Percentiles rank a stretch among this genome's conserved stretches.
Evolutionary conservation across 1,140 invertebrate genomes (phyloP).

Genomic region (Acromyrmex charruanus): DNA sequence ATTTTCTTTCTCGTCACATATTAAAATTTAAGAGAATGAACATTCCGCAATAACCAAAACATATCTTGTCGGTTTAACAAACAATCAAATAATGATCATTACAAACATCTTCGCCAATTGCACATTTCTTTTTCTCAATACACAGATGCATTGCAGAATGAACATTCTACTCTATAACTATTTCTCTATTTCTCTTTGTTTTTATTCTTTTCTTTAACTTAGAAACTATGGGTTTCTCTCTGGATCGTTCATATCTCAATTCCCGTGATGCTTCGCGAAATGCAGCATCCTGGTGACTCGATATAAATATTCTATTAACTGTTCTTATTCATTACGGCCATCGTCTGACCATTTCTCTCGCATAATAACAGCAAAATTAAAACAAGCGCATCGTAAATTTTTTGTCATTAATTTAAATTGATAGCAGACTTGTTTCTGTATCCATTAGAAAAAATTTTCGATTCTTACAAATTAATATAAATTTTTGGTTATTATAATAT

Average conservation of each 20-base stretch:
- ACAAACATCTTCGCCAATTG: not conserved
- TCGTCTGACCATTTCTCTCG: not conserved
- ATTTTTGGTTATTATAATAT: not conserved
- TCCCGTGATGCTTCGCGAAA: conserved; percentile 5
- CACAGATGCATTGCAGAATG: conserved; percentile 18
- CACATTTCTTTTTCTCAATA: not conserved
- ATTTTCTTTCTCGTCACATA: too few species aligned
- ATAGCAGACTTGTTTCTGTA: not conserved
- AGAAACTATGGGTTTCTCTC: not conserved
- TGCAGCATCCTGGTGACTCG: not conserved
- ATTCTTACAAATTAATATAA: conserved; percentile 4
- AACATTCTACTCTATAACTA: not conserved
- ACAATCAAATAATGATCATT: too few species aligned
- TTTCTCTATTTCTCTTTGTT: not conserved
- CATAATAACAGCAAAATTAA: conserved; percentile 46
- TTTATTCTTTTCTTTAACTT: not conserved
- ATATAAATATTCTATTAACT: conserved; percentile 40
- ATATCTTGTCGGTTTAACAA: too few species aligned
- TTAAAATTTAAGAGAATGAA: too few species aligned
- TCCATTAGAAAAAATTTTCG: not conserved
- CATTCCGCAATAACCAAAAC: too few species aligned
- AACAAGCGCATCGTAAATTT: not conserved
- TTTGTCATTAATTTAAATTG: conserved; percentile 14
- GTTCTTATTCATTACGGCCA: conserved; percentile 15
- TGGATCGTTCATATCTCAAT: not conserved